Conservation (phyloP, 2,797 vertebrate genomes). For the Botia kubotai region DNA sequence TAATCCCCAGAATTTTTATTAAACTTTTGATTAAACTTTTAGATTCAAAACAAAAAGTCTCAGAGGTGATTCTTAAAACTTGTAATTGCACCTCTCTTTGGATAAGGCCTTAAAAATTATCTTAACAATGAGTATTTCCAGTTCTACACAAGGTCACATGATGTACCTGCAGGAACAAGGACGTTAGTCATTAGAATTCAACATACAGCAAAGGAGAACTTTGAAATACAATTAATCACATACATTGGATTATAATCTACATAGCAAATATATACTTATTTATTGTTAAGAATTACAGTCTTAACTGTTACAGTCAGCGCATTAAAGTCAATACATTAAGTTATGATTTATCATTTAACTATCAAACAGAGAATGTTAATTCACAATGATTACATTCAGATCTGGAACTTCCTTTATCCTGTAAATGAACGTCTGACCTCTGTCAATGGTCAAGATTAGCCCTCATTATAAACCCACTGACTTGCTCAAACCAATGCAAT, state of each 20-base stretch:
- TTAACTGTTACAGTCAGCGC: no score
- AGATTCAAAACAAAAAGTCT: constrained; percentile 31
- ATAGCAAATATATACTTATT: no score
- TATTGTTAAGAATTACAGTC: no score
- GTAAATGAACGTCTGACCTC: constrained; percentile 62
- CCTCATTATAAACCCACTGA: no score
- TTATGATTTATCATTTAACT: no score
- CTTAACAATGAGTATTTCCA: constrained; percentile 56
- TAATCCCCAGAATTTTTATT: constrained; percentile 64
- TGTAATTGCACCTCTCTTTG: constrained; percentile 16
- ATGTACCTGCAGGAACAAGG: constrained; percentile 68
- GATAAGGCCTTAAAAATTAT: constrained; percentile 59
- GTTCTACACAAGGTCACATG: constrained; percentile 64
- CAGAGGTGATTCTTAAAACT: neutral
- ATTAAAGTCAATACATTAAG: no score
- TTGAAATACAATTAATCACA: neutral
- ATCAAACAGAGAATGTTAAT: constrained; percentile 20
- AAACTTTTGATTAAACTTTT: constrained; percentile 46
- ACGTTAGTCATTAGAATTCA: neutral
- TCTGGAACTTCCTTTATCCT: constrained; percentile 31
- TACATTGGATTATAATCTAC: no score
- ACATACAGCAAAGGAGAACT: neutral
- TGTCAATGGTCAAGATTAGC: constrained; percentile 55
- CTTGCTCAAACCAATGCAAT: no score
- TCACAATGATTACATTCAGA: constrained; percentile 29